These are phyloP conservation scores for Ictidomys tridecemlineatus DNA, from an alignment of 2,113 vertebrate species.

Conservation along the genomic window DNA sequence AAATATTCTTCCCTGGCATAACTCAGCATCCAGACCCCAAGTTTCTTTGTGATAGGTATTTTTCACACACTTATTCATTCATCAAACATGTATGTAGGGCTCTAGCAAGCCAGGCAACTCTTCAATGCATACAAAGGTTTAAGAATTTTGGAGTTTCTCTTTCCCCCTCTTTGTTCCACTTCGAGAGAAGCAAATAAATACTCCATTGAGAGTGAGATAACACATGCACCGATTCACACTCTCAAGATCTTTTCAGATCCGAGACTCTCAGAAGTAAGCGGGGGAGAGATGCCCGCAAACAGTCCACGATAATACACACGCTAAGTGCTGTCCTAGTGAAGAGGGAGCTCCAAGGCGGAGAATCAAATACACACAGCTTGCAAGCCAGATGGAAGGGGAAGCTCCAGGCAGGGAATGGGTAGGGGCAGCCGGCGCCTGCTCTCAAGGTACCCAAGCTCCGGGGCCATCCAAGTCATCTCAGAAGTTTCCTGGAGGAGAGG, in stretches of 20 bases:
- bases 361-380: constrained; percentile 70
- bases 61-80: neutral
- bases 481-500: neutral
- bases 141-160: neutral
- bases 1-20: neutral
- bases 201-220: neutral
- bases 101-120: accelerated
- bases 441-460: neutral
- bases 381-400: constrained; percentile 62
- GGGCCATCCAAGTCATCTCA: neutral
- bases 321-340: neutral
- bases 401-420: neutral
- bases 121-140: neutral
- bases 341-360: constrained; percentile 54
- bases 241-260: constrained; percentile 37
- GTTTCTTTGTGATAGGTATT: neutral
- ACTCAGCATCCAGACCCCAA: neutral
- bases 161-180: neutral
- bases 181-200: neutral
- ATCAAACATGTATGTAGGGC: neutral
- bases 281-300: constrained; percentile 56
- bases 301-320: neutral
- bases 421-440: neutral
- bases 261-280: neutral
- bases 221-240: neutral